Percentiles rank a stretch among this genome's conserved stretches.
Conservation (phyloP, 2,797 vertebrate species). For the Hippocampus kuda region DNA sequence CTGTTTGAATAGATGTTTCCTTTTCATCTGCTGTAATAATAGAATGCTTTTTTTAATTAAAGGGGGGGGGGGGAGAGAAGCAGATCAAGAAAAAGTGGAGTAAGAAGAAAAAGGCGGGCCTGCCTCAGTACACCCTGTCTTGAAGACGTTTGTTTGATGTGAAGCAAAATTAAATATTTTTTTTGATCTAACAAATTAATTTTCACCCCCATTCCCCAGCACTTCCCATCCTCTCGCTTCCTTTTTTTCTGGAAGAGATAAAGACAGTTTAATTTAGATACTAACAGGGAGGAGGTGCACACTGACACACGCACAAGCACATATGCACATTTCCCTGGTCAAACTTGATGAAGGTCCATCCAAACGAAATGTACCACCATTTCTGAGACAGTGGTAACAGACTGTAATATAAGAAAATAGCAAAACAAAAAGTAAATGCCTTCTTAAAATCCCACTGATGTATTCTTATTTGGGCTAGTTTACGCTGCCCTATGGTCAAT, state of each 20-base stretch:
- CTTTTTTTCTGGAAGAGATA: slow-evolving; percentile 63
- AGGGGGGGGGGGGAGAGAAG: slow-evolving; percentile 55
- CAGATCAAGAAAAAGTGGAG: slow-evolving; percentile 53
- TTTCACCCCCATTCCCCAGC: slow-evolving; percentile 51
- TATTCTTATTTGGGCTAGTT: too few relatives aligned
- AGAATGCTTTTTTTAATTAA: slow-evolving; percentile 78
- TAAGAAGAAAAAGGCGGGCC: slow-evolving; percentile 45
- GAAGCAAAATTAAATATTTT: slow-evolving; percentile 73
- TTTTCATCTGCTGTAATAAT: slow-evolving; percentile 81
- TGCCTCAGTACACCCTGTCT: slow-evolving; percentile 64
- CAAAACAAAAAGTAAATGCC: too few relatives aligned
- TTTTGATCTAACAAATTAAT: slow-evolving; percentile 80
- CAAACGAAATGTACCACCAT: slow-evolving; percentile 5
- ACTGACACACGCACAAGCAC: not conserved
- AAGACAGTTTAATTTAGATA: slow-evolving; percentile 81
- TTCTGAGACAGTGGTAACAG: not conserved
- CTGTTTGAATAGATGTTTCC: slow-evolving; percentile 79
- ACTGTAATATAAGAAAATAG: too few relatives aligned
- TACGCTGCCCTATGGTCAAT: not conserved
- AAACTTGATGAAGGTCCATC: slow-evolving; percentile 34
- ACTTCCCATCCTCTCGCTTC: slow-evolving; percentile 37
- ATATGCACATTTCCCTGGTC: slow-evolving; percentile 38
- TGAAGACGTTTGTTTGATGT: slow-evolving; percentile 79
- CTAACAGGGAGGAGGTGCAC: slow-evolving; percentile 54
- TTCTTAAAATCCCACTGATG: too few relatives aligned